Conservation (phyloP, 1,140 invertebrate species). For the Tenebrio molitor region DNA sequence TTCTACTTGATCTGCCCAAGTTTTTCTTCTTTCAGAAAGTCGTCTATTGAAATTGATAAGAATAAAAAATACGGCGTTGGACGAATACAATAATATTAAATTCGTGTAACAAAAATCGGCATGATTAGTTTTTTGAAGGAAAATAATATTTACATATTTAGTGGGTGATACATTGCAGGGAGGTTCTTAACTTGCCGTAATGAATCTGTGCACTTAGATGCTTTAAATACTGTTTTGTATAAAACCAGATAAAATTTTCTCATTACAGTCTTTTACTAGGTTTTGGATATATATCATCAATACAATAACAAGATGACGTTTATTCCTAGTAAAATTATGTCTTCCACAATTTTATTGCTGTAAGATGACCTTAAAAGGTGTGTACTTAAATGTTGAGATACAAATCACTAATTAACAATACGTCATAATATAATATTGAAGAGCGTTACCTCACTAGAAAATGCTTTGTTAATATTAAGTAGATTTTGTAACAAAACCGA, state of each 20-base stretch:
- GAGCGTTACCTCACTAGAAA: neutral
- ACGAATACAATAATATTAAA: too few relatives aligned
- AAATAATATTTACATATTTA: too few relatives aligned
- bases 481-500: conserved; percentile 28
- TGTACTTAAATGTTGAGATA: conserved; percentile 15
- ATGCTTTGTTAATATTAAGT: conserved; percentile 2
- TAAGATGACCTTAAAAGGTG: conserved; percentile 26
- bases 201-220: neutral
- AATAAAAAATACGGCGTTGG: too few relatives aligned
- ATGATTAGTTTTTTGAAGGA: too few relatives aligned
- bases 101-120: too few relatives aligned
- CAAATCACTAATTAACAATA: conserved; percentile 33
- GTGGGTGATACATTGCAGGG: too few relatives aligned
- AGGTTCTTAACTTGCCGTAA: too few relatives aligned
- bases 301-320: conserved; percentile 25
- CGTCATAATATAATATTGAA: conserved; percentile 15
- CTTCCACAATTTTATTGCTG: conserved; percentile 23
- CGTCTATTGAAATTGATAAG: too few relatives aligned
- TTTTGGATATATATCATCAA: conserved; percentile 18
- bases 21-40: too few relatives aligned
- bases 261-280: neutral
- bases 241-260: conserved; percentile 17
- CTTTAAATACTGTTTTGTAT: conserved; percentile 1
- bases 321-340: conserved; percentile 12
- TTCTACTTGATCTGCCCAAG: too few relatives aligned